phyloP scores from a whole-genome alignment of 2,888 invertebrate genomes.

The Hesperia comma region DNA sequence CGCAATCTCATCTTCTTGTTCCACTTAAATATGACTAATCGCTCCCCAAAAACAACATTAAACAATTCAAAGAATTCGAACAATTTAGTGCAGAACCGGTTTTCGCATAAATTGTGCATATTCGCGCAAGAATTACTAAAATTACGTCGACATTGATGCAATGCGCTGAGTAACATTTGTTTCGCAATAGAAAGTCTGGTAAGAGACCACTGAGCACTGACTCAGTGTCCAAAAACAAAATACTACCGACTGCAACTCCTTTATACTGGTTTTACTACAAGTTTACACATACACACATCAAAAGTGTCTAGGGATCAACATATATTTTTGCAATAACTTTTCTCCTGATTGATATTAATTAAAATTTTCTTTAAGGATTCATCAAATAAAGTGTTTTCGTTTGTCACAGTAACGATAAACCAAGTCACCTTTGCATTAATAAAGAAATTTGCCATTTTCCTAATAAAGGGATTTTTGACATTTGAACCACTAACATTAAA shows the following conservation, averaged over 20 bases:
- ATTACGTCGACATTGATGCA: conserved; percentile 51
- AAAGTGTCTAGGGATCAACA: too few species aligned
- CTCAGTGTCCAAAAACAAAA: conserved; percentile 43
- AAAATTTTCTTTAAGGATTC: too few species aligned
- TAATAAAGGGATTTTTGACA: too few species aligned
- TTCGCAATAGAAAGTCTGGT: conserved; percentile 52
- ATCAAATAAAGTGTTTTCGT: too few species aligned
- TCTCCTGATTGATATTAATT: too few species aligned
- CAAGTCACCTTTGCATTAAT: too few species aligned
- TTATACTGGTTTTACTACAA: conserved; percentile 1
- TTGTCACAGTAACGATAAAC: too few species aligned
- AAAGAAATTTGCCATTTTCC: too few species aligned
- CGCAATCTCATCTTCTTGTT: background rate
- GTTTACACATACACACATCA: background rate
- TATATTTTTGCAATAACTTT: too few species aligned
- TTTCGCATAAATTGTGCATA: conserved; percentile 27
- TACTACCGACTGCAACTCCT: background rate
- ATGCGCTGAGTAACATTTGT: conserved; percentile 52
- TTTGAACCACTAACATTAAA: too few species aligned
- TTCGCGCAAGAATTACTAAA: conserved; percentile 52
- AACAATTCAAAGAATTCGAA: conserved; percentile 21
- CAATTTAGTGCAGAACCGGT: conserved; percentile 30
- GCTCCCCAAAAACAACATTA: background rate
- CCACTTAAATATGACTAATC: conserved; percentile 15
- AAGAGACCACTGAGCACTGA: conserved; percentile 46